Conservation (phyloP, 2,797 vertebrate species). For the Alca torda region DNA sequence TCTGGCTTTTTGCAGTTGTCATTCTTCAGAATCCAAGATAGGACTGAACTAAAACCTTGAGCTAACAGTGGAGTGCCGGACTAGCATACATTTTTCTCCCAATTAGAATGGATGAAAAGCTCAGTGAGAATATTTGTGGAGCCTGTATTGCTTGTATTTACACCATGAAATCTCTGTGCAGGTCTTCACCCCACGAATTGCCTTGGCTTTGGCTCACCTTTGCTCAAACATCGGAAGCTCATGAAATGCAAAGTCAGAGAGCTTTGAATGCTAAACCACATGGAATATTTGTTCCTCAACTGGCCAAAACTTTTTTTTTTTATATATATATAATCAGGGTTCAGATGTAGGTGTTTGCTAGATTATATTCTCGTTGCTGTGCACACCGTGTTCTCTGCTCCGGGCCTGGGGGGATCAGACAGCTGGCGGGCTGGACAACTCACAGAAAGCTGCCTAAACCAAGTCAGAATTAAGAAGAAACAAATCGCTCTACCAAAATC, state of each 20-base stretch:
- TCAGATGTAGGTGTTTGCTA: slow-evolving; percentile 1
- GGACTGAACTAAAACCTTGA: slow-evolving; percentile 38
- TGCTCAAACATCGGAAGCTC: slow-evolving; percentile 26
- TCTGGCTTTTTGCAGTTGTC: neutral
- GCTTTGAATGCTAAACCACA: neutral
- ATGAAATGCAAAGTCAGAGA: slow-evolving; percentile 48
- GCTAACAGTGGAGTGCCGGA: slow-evolving; percentile 8
- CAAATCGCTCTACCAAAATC: neutral
- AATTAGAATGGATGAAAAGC: slow-evolving; percentile 25
- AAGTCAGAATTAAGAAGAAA: neutral
- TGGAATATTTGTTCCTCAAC: slow-evolving; percentile 5
- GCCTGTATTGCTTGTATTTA: neutral
- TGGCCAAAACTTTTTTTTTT: neutral
- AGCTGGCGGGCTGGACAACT: neutral
- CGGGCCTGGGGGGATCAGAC: neutral
- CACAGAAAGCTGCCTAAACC: neutral
- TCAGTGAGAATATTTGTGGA: neutral
- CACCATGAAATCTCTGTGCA: neutral
- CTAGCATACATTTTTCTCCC: neutral
- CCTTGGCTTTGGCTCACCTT: slow-evolving; percentile 26
- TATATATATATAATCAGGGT: neutral
- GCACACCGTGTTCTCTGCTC: neutral
- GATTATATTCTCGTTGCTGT: neutral
- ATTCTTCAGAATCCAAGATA: neutral
- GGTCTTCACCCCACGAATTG: slow-evolving; percentile 1